Base-by-base conservation (phyloP, 2,797 vertebrate genomes). In the Sebastes hubbsi region DNA sequence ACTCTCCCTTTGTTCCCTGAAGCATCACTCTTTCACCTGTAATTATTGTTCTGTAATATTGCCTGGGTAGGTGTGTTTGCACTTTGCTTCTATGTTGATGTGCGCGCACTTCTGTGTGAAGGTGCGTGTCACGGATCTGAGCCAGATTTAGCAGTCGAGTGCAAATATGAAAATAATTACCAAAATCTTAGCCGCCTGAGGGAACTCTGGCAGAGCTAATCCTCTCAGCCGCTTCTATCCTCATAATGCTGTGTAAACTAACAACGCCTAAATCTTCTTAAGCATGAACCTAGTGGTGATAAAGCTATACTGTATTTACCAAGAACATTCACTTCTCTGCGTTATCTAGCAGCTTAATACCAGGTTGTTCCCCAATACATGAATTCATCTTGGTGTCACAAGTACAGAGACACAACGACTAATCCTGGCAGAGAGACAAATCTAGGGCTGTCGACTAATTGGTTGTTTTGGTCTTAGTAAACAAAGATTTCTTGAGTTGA, bases 121-220 rank as follows among this genome's bases (percentile, higher is more conserved):
- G 2, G 20, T 65, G 78, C 29, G 54, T 55, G 38, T 81, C 6
- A 18, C 70, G 75, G 77, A 82, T 73, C 64, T 67, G 38, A 2
- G 32, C 58, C 74, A 76, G 81, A 81, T 87, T 85, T 60, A 90
- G 27, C 42, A 88, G 87, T 91, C 78, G 87, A 82, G 80, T 78
- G 83, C 72, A 90, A 91, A 92, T 91, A 90, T 87, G 84, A 92
- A 92, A 90, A 87, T 87, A 92, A 94, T 92, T 88, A 92, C 72
- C 78, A 62, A 84, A 92, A 89, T 90, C 85, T 84, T 30, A 73
- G 83, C 77, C 69, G 85, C 75, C 77, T 85, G 71, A 88, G 84
- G 72, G 81, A 88, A 80, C 81, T 76, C 66, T 61, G 62, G 69
- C 79, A 74, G 78, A 38, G 62, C 49, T 90, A 89, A 92, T 93